These are phyloP conservation scores for Sphaerodactylus townsendi DNA, from an alignment of 2,113 vertebrate species.

Conservation along the genomic window DNA sequence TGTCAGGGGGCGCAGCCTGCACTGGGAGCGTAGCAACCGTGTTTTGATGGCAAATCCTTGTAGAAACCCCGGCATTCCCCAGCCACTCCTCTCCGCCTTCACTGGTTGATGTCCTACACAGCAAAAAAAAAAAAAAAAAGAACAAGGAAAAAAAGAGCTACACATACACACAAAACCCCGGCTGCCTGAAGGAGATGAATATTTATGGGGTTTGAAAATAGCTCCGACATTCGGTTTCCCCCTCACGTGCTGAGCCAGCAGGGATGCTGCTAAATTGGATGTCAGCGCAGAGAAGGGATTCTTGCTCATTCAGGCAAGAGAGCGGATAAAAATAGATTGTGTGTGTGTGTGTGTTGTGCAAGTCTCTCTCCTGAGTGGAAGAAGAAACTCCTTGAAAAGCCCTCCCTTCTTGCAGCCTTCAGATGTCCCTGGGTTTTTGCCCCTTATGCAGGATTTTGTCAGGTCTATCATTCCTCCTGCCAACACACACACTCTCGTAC, in stretches of 20 bases:
- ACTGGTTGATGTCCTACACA: not conserved
- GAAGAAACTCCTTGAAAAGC: slow-evolving; percentile 46
- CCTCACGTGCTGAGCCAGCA: slow-evolving; percentile 68
- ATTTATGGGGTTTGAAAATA: slow-evolving; percentile 69
- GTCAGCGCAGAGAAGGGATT: slow-evolving; percentile 57
- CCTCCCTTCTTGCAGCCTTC: slow-evolving; percentile 26
- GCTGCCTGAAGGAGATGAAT: slow-evolving; percentile 59
- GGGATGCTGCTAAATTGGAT: slow-evolving; percentile 71
- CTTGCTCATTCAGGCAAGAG: slow-evolving; percentile 57
- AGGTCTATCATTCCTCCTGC: not conserved
- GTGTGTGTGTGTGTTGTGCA: slow-evolving; percentile 28
- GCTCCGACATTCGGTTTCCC: slow-evolving; percentile 67
- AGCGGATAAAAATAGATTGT: slow-evolving; percentile 64
- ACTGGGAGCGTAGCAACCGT: not conserved
- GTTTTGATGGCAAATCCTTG: not conserved
- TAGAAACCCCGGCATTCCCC: not conserved
- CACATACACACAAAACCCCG: slow-evolving; percentile 34
- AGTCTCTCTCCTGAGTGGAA: slow-evolving; percentile 32
- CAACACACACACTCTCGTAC: not conserved
- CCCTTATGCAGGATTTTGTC: not conserved
- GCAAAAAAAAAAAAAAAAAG: not conserved
- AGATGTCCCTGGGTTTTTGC: slow-evolving; percentile 23
- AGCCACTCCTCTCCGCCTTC: too few species aligned
- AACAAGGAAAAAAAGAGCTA: not conserved
- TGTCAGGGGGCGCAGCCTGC: not conserved